phyloP scores from a whole-genome alignment of 2,888 invertebrate genomes.

The Eristalis pertinax region DNA sequence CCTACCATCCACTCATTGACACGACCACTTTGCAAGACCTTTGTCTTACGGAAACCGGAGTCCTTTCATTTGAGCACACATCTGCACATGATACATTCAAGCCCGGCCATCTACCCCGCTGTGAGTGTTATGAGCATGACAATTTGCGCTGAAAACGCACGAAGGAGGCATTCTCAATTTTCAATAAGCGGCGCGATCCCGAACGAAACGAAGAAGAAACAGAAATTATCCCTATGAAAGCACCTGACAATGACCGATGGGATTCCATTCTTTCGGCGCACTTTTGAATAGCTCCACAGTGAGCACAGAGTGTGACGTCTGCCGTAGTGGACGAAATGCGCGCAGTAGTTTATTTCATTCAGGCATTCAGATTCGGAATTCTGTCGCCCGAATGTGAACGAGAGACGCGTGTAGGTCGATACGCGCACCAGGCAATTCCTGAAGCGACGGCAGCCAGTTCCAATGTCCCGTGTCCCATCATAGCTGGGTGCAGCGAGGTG shows the following conservation, averaged over 20 bases:
- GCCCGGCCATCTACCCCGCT: constrained; percentile 58
- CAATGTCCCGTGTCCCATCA: constrained; percentile 23
- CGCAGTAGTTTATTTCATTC: constrained; percentile 38
- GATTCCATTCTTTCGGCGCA: constrained; percentile 66
- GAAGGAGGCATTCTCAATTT: constrained; percentile 63
- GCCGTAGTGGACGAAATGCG: constrained; percentile 9
- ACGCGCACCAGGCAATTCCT: constrained; percentile 21
- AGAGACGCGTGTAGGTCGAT: constrained; percentile 69
- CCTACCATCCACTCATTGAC: not conserved
- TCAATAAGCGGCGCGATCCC: constrained; percentile 54
- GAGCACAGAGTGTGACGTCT: constrained; percentile 22
- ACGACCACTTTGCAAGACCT: not conserved
- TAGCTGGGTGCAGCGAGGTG: constrained; percentile 33
- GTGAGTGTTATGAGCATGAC: constrained; percentile 70
- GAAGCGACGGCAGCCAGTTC: constrained; percentile 21
- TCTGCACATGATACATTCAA: constrained; percentile 56
- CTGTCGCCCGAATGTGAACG: constrained; percentile 68
- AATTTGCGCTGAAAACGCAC: constrained; percentile 55
- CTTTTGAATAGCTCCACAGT: constrained; percentile 49
- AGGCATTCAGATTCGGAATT: constrained; percentile 35
- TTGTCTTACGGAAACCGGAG: constrained; percentile 45
- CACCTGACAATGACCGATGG: constrained; percentile 73
- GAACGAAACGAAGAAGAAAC: constrained; percentile 9
- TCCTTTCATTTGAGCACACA: constrained; percentile 41
- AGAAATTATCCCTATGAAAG: constrained; percentile 63